Evolutionary conservation across 2,113 vertebrate genomes (phyloP).

Genomic region (Xiphias gladius): DNA sequence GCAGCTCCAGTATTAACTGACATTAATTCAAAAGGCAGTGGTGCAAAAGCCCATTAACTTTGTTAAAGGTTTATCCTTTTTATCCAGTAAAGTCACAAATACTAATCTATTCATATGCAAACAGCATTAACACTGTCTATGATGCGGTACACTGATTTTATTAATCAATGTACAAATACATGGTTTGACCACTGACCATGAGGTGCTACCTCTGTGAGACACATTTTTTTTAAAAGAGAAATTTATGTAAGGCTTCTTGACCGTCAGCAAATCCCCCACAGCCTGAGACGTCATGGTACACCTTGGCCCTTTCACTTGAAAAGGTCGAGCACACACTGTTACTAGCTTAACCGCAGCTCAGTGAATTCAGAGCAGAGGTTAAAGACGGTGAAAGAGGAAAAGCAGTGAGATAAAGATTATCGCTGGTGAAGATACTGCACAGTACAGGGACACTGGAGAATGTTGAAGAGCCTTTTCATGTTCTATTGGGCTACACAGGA

Average conservation of each 20-base stretch:
- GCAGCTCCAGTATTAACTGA: neutral
- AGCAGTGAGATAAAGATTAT: neutral
- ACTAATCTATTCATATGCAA: neutral
- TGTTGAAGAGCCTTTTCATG: neutral
- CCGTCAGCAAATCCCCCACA: conserved; percentile 1
- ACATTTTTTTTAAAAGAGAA: neutral
- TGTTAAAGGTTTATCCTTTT: neutral
- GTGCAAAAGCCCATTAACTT: neutral
- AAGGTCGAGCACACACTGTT: conserved; percentile 32
- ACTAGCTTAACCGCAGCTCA: conserved; percentile 27
- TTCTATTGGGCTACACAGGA: neutral
- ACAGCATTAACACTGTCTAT: neutral
- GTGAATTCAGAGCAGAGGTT: conserved; percentile 22
- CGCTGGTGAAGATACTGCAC: neutral
- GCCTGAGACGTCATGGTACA: neutral
- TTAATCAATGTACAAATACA: neutral
- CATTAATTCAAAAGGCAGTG: neutral
- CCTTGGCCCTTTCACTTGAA: conserved; percentile 18
- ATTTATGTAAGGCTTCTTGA: neutral
- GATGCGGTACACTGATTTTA: neutral
- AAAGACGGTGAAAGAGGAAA: conserved; percentile 12
- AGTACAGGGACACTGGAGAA: neutral
- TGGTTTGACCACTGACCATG: neutral
- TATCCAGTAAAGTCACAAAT: neutral
- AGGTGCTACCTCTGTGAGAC: neutral